A percentile compares a stretch with the other conserved stretches of the same genome.
These are phyloP conservation scores for Gymnodraco acuticeps DNA, from an alignment of 2,797 vertebrate species.

Conservation along the genomic window DNA sequence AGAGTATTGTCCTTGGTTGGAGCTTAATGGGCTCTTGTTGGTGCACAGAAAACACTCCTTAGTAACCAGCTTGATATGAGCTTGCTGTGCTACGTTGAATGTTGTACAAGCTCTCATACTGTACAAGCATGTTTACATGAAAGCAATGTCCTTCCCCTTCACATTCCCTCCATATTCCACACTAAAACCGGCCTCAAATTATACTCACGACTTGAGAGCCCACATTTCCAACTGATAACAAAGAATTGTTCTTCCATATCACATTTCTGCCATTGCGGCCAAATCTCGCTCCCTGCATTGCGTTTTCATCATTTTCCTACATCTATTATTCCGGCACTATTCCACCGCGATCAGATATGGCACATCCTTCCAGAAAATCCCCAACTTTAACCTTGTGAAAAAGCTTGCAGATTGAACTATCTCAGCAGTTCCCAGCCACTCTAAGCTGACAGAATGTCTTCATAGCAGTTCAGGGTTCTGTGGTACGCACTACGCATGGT, in stretches of 20 bases:
- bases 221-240: slow-evolving; percentile 62
- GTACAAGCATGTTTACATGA: slow-evolving; percentile 44
- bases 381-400: slow-evolving; percentile 75
- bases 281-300: slow-evolving; percentile 67
- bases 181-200: slow-evolving; percentile 57
- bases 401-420: slow-evolving; percentile 74
- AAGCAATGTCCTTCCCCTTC: slow-evolving; percentile 33
- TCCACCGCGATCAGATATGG: slow-evolving; percentile 66
- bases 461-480: slow-evolving; percentile 69
- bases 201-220: slow-evolving; percentile 58
- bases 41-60: slow-evolving; percentile 41
- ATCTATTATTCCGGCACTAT: slow-evolving; percentile 71
- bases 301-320: slow-evolving; percentile 59
- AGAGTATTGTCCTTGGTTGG: slow-evolving; percentile 50
- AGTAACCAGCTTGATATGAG: slow-evolving; percentile 24
- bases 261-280: slow-evolving; percentile 65
- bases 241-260: slow-evolving; percentile 66
- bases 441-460: slow-evolving; percentile 78
- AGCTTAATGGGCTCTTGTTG: slow-evolving; percentile 59
- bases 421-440: slow-evolving; percentile 78
- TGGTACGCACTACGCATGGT: slow-evolving; percentile 48
- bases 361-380: slow-evolving; percentile 65
- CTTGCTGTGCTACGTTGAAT: slow-evolving; percentile 38
- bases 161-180: slow-evolving; percentile 25
- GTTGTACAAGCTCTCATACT: slow-evolving; percentile 19